phyloP scores from a whole-genome alignment of 2,113 vertebrate genomes.

The Podilymbus podiceps region DNA sequence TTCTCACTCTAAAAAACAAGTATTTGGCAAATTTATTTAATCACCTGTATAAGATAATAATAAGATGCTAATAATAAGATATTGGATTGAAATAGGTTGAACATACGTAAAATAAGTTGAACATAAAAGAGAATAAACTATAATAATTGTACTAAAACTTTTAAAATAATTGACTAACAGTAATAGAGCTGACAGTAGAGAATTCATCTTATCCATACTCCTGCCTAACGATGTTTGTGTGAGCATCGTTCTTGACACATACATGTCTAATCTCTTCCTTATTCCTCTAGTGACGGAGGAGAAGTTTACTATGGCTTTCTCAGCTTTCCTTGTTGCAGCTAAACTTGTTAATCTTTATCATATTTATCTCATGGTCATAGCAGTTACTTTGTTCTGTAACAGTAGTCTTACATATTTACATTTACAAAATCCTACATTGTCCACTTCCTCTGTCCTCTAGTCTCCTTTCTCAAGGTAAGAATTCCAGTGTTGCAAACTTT shows the following conservation, averaged over 20 bases:
- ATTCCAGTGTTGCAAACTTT: background rate
- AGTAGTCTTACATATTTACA: background rate
- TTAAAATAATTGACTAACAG: background rate
- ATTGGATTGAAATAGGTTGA: background rate
- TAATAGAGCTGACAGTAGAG: background rate
- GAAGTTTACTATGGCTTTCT: background rate
- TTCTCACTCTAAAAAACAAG: background rate
- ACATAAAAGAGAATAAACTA: background rate
- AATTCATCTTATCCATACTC: background rate
- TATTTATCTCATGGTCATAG: background rate
- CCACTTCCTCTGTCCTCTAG: background rate
- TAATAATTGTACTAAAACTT: background rate
- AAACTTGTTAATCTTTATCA: background rate
- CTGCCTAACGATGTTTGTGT: background rate
- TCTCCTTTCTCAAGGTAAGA: background rate
- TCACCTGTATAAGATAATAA: background rate
- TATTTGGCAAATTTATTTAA: background rate
- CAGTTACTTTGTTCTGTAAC: background rate
- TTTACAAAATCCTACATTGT: background rate
- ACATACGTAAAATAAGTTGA: background rate
- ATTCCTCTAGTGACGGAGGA: background rate
- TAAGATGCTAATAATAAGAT: background rate
- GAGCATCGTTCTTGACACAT: background rate
- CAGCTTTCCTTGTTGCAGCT: background rate
- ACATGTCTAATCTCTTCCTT: background rate